These are phyloP conservation scores for Bradypus variegatus DNA, from an alignment of 2,797 vertebrate genomes.

Conservation along the genomic window DNA sequence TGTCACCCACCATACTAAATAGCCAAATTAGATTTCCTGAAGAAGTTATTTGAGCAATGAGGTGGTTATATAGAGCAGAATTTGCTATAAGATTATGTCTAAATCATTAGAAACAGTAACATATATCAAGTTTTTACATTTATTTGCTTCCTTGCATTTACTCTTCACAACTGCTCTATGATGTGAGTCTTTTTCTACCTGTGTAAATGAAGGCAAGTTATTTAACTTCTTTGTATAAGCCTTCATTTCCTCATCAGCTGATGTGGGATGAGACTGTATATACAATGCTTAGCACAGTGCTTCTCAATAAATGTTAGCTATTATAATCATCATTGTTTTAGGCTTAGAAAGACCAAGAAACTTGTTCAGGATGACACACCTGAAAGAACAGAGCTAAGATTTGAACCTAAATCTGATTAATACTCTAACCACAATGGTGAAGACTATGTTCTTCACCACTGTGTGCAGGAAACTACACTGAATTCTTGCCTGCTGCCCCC, in stretches of 20 bases:
- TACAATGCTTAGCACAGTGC: background rate
- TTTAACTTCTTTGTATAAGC: slow-evolving; percentile 21
- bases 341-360: slow-evolving; percentile 21
- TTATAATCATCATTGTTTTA: slow-evolving; percentile 24
- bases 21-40: background rate
- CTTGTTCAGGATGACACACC: slow-evolving; percentile 17
- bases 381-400: slow-evolving; percentile 18
- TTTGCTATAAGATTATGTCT: slow-evolving; percentile 5
- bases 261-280: background rate
- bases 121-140: background rate
- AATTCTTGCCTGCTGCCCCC: background rate
- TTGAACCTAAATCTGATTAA: background rate
- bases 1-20: background rate
- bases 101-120: background rate
- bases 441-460: background rate
- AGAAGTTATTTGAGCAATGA: slow-evolving; percentile 20
- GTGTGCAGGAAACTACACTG: background rate
- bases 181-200: slow-evolving; percentile 6
- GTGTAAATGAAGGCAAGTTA: slow-evolving; percentile 22
- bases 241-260: background rate
- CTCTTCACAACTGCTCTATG: background rate
- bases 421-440: background rate
- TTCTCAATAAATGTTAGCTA: background rate
- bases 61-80: slow-evolving; percentile 18
- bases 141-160: background rate